Evolutionary conservation across 1,140 invertebrate genomes (phyloP), one percentile per base, ranked within the genome.

Genomic region (Drosophila equinoxialis): DNA sequence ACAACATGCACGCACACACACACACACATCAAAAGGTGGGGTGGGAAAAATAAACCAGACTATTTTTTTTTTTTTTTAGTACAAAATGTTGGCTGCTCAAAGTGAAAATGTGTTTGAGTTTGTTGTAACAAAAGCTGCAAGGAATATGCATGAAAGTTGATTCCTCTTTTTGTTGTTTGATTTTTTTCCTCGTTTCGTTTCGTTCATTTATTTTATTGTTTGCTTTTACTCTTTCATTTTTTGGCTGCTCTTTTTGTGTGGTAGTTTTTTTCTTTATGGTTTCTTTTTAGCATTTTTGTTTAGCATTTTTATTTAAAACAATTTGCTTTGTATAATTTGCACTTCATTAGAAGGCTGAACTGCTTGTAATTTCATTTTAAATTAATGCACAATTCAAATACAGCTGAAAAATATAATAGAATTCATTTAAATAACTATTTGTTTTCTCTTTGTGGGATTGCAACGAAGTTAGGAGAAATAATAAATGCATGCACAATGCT

Each of bases 321-420:
- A 74, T 81, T 82, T 71, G 79, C 82, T 87, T 86, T 86, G 83
- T 86, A 84, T 87, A 86, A 87, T 86, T 86, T 86, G 79, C 79
- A 83, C 82, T 86, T 82, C 76, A 85, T 85, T 79, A 87, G 74
- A 60, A 61, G 48, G 8, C 59, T 33, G 30, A 20, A 51, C 8
- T 51, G 45, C 45, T 23, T 51, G 17, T 41, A 45, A 58, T 72
- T 73, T 59, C 30, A n/a, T 58, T 68, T 73, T 42, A 57, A 60
- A 65, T 78, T 78, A 79, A 58, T 30, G 51, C 7, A n/a, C 1
- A 76, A 79, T 65, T 79, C 2, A 7, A 48, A 48, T 8, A 20
- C 2, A 45, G 14, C 6, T 30, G 6, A 48, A 48, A 51, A 51
- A 23, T 4, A 8, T 3, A 23, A 51, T 17, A 3, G 17, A 3